Base-by-base conservation (phyloP, 1,140 invertebrate species). In the Drosophila hydei region DNA sequence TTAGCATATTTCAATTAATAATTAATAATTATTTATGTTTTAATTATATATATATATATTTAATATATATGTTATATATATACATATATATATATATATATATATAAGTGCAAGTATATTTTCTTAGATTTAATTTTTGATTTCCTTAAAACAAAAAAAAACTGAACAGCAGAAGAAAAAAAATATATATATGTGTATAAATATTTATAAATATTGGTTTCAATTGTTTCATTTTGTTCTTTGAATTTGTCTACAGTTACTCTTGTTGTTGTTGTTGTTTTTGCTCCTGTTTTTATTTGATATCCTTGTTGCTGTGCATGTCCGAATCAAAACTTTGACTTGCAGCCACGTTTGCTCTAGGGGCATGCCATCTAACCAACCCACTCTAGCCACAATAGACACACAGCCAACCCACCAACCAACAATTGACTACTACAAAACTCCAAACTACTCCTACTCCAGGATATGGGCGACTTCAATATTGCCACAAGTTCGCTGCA, bases 401-500 rank as follows among this genome's bases (percentile, higher is more conserved):
- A 27, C 25, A 27, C 6, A 30, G 27, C 7, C 30, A 33, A 33
- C 30, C 30, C 27, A 30, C 27, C 33, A 18, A 18, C 16, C 23
- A 55, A 64, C 52, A 54, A 48, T 51, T 12, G 12, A 51, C 18
- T 19, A 61, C 48, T 43, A 25, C 27, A 51, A 19, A 8, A 42
- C 9, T 3, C 45, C 48, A n/a, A 16, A 48, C 27, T 14, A 50
- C 21, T 2, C 30, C 9, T 33, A 33, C 59, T 55, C 54, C 85
- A 94, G 93, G 93, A 94, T 55, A 93, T 92, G 90, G 92, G 92
- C 16, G 93, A 94, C 74, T 94, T 94, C 90, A 94, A 94, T 83
- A 93, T 93, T 38, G 93, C 93, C 5, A 94, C 93, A n/a, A 93
- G 93, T 8, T 93, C 93, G 16, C 92, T 94, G 58, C 93, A 93